Conservation (phyloP, 2,113 vertebrate genomes). For the Copsychus sechellarum region DNA sequence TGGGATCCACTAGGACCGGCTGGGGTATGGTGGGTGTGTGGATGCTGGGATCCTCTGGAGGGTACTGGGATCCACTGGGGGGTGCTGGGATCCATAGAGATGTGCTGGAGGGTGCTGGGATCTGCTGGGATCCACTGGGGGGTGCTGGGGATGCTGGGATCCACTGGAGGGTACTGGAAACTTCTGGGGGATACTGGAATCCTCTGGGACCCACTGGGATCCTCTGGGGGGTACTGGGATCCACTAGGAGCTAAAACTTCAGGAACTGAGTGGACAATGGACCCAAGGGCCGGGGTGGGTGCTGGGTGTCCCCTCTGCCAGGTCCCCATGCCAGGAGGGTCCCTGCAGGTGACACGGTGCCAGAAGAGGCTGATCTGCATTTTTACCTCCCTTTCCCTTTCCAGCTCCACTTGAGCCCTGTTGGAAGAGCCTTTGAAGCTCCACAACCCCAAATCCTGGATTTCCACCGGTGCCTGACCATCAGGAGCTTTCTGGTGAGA, state of each 20-base stretch:
- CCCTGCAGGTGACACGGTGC: too few relatives aligned
- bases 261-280: background rate
- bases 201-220: too few relatives aligned
- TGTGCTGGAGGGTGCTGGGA: too few relatives aligned
- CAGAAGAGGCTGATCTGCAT: background rate
- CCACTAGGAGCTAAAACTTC: too few relatives aligned
- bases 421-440: background rate
- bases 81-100: background rate
- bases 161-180: background rate
- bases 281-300: background rate
- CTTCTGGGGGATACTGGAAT: accelerated
- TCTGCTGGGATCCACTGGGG: accelerated
- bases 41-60: background rate
- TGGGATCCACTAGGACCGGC: background rate
- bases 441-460: background rate
- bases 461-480: background rate
- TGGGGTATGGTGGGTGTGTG: too few relatives aligned
- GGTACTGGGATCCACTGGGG: too few relatives aligned
- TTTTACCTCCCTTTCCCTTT: background rate
- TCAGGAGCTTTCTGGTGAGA: accelerated
- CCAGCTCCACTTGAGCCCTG: background rate
- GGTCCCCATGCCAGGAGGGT: background rate
- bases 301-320: background rate
- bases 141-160: too few relatives aligned
- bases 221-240: too few relatives aligned